A percentile compares a stretch with the other conserved stretches of the same genome.
Conservation (phyloP, 1,140 invertebrate genomes). For the Lysiphlebus fabarum region DNA sequence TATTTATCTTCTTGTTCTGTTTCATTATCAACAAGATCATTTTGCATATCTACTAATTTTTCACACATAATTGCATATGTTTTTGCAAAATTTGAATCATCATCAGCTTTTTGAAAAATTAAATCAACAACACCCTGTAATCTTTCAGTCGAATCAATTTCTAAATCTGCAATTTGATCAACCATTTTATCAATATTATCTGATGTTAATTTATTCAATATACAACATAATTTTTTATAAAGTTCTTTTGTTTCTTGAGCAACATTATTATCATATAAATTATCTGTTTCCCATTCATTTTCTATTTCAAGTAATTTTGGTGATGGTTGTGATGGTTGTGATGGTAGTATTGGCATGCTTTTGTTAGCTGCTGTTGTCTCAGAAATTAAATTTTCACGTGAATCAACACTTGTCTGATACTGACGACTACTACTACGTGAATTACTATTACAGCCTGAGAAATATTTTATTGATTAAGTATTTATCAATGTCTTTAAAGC, state of each 20-base stretch:
- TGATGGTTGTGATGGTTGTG: no score
- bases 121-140: slow-evolving; percentile 82
- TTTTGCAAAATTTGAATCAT: slow-evolving; percentile 88
- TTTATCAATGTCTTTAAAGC: no score
- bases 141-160: slow-evolving; percentile 77
- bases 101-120: slow-evolving; percentile 92
- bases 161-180: slow-evolving; percentile 70
- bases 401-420: no score
- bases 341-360: no score
- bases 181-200: slow-evolving; percentile 85
- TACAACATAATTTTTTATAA: slow-evolving; percentile 79
- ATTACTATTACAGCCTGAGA: no score
- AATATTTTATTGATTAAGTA: no score
- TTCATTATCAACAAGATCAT: slow-evolving; percentile 35
- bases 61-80: slow-evolving; percentile 85
- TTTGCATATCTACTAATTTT: slow-evolving; percentile 62
- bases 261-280: slow-evolving; percentile 60
- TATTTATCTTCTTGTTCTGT: slow-evolving; percentile 29
- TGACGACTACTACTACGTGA: no score
- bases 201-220: slow-evolving; percentile 92
- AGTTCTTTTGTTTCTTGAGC: slow-evolving; percentile 70
- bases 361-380: no score
- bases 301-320: slow-evolving; percentile 72
- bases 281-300: slow-evolving; percentile 74
- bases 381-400: no score